Conservation (phyloP, 2,113 vertebrate species). For the Scartelaos histophorus region DNA sequence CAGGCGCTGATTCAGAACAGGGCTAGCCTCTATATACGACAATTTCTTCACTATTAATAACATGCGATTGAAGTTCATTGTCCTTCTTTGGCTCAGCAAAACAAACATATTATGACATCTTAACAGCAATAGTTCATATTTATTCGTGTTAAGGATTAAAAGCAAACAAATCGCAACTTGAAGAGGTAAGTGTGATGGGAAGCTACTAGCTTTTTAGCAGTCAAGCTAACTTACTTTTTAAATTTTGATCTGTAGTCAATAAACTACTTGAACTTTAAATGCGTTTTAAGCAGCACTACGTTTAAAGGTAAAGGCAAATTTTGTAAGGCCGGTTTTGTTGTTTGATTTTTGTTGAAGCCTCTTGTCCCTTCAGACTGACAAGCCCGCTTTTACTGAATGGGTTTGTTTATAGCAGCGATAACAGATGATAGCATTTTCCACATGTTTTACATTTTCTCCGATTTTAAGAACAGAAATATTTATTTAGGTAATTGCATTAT, state of each 20-base stretch:
- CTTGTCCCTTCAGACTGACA: conserved; percentile 19
- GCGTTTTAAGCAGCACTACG: background rate
- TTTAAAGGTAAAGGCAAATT: background rate
- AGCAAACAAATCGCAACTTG: conserved; percentile 47
- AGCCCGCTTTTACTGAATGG: conserved; percentile 36
- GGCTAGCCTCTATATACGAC: conserved; percentile 47
- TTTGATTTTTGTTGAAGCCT: background rate
- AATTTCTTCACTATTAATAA: conserved; percentile 46
- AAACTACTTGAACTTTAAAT: background rate
- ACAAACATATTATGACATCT: conserved; percentile 17
- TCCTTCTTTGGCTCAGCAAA: conserved; percentile 24
- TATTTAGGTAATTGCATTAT: too few species aligned
- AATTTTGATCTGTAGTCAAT: background rate
- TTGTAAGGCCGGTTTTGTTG: background rate
- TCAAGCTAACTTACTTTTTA: conserved; percentile 46
- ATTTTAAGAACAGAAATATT: too few species aligned
- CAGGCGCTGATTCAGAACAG: conserved; percentile 67
- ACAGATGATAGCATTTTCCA: background rate
- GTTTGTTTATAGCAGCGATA: conserved; percentile 52
- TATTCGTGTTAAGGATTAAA: conserved; percentile 21
- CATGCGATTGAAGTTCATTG: conserved; percentile 38
- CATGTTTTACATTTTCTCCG: background rate
- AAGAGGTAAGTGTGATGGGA: conserved; percentile 61
- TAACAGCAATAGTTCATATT: conserved; percentile 30
- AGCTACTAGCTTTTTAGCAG: conserved; percentile 64